phyloP scores from a whole-genome alignment of 2,113 vertebrate genomes.

The Phylloscopus whistleri region DNA sequence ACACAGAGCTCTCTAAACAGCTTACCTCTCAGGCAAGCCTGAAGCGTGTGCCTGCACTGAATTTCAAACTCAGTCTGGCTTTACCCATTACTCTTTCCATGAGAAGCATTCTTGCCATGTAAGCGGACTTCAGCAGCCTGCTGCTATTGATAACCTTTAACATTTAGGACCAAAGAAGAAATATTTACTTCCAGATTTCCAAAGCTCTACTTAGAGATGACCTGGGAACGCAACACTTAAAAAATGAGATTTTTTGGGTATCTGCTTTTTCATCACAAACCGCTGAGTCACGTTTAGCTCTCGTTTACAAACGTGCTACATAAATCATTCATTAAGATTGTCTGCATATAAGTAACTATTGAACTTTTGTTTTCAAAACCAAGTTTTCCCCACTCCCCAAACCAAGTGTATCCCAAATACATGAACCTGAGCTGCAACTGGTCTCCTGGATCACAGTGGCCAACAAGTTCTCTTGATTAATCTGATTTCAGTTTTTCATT shows the following conservation, averaged over 20 bases:
- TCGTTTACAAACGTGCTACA: neutral
- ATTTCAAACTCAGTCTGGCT: constrained; percentile 26
- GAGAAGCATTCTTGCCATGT: neutral
- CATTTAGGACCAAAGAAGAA: neutral
- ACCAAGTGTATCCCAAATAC: neutral
- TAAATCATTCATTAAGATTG: neutral
- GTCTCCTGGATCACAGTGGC: neutral
- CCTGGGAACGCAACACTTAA: neutral
- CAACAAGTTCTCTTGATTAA: neutral
- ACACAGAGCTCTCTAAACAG: neutral
- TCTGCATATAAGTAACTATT: neutral
- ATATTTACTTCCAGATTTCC: constrained; percentile 16
- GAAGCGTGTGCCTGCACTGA: neutral
- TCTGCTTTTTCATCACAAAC: neutral
- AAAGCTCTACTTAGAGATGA: neutral
- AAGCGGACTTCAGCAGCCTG: constrained; percentile 17
- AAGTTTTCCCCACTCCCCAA: neutral
- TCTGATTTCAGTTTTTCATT: neutral
- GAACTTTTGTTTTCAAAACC: neutral
- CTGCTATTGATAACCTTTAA: constrained; percentile 28
- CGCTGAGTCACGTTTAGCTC: neutral
- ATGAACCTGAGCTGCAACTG: neutral
- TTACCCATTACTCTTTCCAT: neutral
- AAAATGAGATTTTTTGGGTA: neutral
- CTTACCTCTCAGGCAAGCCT: constrained; percentile 5